phyloP scores from a whole-genome alignment of 1,140 invertebrate genomes.

The Procambarus virginalis region DNA sequence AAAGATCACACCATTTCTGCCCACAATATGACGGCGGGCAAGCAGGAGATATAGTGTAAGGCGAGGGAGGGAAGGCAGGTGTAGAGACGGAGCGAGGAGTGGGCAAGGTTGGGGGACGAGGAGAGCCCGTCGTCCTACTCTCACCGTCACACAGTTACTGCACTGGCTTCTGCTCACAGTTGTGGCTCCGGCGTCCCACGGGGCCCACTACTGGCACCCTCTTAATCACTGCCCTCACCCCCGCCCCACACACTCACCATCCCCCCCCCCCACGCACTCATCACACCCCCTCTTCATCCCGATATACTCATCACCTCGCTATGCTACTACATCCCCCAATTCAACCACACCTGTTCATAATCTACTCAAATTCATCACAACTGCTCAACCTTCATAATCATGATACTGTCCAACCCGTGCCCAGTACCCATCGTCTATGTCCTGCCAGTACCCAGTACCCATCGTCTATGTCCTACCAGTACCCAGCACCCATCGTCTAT shows the following conservation, averaged over 20 bases:
- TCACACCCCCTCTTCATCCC: neutral
- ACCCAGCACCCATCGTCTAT: no score
- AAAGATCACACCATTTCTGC: no score
- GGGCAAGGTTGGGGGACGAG: neutral
- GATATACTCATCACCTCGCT: neutral
- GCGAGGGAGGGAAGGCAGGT: neutral
- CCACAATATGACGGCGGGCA: no score
- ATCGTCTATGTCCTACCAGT: no score
- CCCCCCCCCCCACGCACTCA: neutral
- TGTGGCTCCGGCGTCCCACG: neutral
- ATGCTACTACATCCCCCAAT: neutral
- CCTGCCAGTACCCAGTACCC: no score
- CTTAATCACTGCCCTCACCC: neutral
- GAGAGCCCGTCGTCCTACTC: neutral
- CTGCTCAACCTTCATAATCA: no score
- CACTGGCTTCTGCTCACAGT: neutral
- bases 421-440: no score
- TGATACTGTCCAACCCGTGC: no score
- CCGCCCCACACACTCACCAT: neutral
- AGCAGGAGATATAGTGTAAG: no score
- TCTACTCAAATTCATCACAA: no score
- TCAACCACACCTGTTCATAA: no score
- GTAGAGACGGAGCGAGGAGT: neutral
- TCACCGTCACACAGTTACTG: neutral
- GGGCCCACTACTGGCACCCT: neutral